Percentiles rank a stretch among this genome's conserved stretches.
Conservation (phyloP, 2,888 invertebrate species). For the Cosmia pyralina region DNA sequence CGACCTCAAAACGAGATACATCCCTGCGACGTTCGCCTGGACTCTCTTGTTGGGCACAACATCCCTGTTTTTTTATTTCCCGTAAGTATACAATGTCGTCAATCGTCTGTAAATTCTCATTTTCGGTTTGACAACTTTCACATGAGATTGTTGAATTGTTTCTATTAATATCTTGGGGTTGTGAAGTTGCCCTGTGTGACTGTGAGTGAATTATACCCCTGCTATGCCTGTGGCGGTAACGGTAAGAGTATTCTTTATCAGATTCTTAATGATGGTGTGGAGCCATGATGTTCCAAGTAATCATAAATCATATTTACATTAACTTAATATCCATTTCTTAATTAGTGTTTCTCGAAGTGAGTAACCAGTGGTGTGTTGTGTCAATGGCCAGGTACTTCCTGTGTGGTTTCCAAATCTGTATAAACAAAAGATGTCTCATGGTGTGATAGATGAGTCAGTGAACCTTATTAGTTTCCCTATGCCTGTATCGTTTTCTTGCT, state of each 20-base stretch:
- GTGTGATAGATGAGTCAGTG: slow-evolving; percentile 52
- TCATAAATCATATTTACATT: slow-evolving; percentile 68
- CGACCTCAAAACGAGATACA: slow-evolving; percentile 98
- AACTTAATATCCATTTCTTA: slow-evolving; percentile 51
- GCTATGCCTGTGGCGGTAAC: slow-evolving; percentile 50
- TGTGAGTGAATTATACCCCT: slow-evolving; percentile 63
- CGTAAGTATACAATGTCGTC: slow-evolving; percentile 94
- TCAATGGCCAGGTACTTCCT: slow-evolving; percentile 62
- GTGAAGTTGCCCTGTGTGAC: slow-evolving; percentile 75
- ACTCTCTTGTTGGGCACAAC: slow-evolving; percentile 97
- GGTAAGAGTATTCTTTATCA: slow-evolving; percentile 61
- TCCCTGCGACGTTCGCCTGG: slow-evolving; percentile 99
- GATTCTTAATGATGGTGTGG: slow-evolving; percentile 44
- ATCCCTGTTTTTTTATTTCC: slow-evolving; percentile 98
- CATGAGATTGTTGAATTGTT: slow-evolving; percentile 83
- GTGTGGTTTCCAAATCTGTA: slow-evolving; percentile 65
- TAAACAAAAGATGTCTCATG: slow-evolving; percentile 71
- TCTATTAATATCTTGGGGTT: slow-evolving; percentile 84
- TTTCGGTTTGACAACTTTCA: slow-evolving; percentile 89
- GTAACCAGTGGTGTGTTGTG: slow-evolving; percentile 49
- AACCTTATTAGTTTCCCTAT: slow-evolving; percentile 30
- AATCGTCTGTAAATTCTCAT: slow-evolving; percentile 80
- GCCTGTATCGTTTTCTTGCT: slow-evolving; percentile 19
- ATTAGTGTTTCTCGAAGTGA: slow-evolving; percentile 49
- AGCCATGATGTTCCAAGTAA: slow-evolving; percentile 66